Conservation (phyloP, 2,113 vertebrate species). For the Taurulus bubalis region DNA sequence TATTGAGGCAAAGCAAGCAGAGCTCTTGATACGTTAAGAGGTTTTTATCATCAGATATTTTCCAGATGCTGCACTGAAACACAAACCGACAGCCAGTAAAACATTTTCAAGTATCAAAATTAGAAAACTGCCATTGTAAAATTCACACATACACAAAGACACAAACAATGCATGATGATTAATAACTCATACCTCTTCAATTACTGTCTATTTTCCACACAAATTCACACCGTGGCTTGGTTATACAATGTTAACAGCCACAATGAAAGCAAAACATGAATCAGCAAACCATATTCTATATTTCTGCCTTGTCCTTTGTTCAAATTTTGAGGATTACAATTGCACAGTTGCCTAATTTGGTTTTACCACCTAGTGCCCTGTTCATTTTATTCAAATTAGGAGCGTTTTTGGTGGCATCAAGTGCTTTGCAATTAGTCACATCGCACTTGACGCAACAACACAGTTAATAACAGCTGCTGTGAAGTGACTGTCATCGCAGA, state of each 20-base stretch:
- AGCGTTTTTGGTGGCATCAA: conserved; percentile 69
- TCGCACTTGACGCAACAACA: conserved; percentile 69
- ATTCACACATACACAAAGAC: neutral
- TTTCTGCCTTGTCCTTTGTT: conserved; percentile 10
- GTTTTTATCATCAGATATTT: conserved; percentile 9
- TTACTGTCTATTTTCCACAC: neutral
- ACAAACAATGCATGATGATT: neutral
- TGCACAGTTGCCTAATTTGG: neutral
- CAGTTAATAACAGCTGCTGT: conserved; percentile 74
- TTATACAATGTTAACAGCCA: neutral
- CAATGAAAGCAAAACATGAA: conserved; percentile 4
- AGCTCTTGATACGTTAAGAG: conserved; percentile 17
- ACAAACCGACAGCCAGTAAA: neutral
- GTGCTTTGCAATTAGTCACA: conserved; percentile 78
- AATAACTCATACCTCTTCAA: neutral
- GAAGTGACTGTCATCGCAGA: conserved; percentile 58
- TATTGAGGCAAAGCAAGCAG: neutral
- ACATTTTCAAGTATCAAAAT: neutral
- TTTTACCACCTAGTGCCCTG: conserved; percentile 32
- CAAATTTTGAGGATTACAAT: conserved; percentile 15
- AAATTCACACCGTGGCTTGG: neutral
- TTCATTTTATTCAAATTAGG: conserved; percentile 70
- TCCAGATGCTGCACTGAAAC: conserved; percentile 20
- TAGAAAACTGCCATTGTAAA: neutral
- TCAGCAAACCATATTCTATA: neutral